A percentile compares a stretch with the other conserved stretches of the same genome.
Evolutionary conservation across 2,888 invertebrate genomes (phyloP).

Genomic region (Caenorhabditis zanzibari): DNA sequence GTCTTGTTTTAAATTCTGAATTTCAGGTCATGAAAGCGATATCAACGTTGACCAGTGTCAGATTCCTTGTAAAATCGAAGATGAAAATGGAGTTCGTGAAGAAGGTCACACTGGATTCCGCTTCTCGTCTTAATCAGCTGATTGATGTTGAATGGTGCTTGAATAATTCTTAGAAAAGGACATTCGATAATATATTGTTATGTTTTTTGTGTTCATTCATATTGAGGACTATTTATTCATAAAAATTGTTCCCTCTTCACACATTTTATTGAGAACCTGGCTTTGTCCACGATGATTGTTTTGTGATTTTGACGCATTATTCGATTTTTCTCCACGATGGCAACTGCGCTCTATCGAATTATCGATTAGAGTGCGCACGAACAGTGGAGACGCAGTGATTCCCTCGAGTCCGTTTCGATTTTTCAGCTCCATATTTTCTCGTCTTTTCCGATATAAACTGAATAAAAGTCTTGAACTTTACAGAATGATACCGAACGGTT

Average conservation of each 20-base stretch:
- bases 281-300: too few relatives aligned
- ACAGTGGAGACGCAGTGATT: slow-evolving; percentile 21
- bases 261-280: too few relatives aligned
- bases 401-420: slow-evolving; percentile 17
- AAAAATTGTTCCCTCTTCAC: too few relatives aligned
- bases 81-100: not conserved
- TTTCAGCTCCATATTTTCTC: not conserved
- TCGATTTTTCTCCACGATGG: not conserved
- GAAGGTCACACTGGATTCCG: not conserved
- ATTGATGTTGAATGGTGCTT: not conserved
- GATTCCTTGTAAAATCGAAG: not conserved
- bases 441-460: not conserved
- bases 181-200: too few relatives aligned
- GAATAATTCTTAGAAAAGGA: not conserved
- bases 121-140: not conserved
- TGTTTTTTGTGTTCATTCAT: too few relatives aligned
- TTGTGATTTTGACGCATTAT: too few relatives aligned
- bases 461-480: not conserved
- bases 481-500: slow-evolving; percentile 53
- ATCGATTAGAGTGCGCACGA: not conserved
- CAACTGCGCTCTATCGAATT: slow-evolving; percentile 34
- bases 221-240: too few relatives aligned
- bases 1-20: not conserved
- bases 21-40: not conserved
- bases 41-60: not conserved